Evolutionary conservation across 2,888 invertebrate genomes (phyloP).

Genomic region (Ophion obscuratus): DNA sequence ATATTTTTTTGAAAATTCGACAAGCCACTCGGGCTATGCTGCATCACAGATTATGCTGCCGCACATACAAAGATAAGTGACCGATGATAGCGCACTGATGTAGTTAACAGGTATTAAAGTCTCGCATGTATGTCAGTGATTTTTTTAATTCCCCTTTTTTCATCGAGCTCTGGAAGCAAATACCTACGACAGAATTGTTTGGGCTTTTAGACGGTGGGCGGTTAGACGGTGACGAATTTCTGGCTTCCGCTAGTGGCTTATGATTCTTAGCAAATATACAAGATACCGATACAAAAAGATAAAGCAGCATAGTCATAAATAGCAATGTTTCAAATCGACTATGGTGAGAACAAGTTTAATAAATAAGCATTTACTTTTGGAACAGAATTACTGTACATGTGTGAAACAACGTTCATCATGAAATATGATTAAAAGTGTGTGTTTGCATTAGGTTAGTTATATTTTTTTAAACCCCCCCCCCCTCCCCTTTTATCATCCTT

Average conservation of each 20-base stretch:
- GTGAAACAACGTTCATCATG: too few relatives aligned
- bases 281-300: background rate
- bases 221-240: background rate
- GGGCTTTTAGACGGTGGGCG: background rate
- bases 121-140: background rate
- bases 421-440: too few relatives aligned
- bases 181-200: background rate
- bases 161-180: background rate
- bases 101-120: background rate
- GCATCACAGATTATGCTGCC: background rate
- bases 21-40: background rate
- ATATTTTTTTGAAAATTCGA: too few relatives aligned
- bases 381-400: background rate
- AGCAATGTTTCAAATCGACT: too few relatives aligned
- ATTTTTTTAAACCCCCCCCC: too few relatives aligned
- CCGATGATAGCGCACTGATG: background rate
- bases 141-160: background rate
- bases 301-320: too few relatives aligned
- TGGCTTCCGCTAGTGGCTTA: background rate
- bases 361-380: background rate
- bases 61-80: background rate
- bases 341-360: background rate
- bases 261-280: background rate
- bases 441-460: too few relatives aligned
- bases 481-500: too few relatives aligned